Conservation (phyloP, 2,797 vertebrate genomes). For the Gymnopithys bicolor region DNA sequence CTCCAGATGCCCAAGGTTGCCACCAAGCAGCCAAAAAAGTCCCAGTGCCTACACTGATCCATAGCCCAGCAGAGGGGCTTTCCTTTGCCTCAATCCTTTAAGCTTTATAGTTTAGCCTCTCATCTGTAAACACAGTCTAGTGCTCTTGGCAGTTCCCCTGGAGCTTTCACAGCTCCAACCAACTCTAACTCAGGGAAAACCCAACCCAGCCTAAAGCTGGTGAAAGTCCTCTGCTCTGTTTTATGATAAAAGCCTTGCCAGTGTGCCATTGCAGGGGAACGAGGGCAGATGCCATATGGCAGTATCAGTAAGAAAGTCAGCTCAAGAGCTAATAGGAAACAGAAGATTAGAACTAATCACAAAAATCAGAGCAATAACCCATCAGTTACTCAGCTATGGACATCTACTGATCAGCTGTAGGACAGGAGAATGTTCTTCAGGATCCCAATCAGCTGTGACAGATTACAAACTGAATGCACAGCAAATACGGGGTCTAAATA, state of each 20-base stretch:
- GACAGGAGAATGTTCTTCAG: neutral
- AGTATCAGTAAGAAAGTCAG: neutral
- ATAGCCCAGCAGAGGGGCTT: neutral
- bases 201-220: neutral
- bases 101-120: neutral
- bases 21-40: neutral
- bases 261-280: neutral
- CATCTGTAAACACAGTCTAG: neutral
- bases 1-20: neutral
- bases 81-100: neutral
- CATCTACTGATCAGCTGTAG: fast-evolving
- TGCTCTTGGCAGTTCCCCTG: neutral
- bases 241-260: neutral
- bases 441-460: neutral
- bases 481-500: neutral
- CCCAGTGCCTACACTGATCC: neutral
- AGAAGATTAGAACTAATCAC: neutral
- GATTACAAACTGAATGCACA: neutral
- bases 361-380: neutral
- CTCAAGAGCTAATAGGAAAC: neutral
- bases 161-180: neutral
- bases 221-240: neutral
- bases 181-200: neutral
- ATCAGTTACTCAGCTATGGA: neutral
- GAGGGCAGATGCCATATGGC: neutral